phyloP scores from a whole-genome alignment of 2,797 vertebrate species.

The Pseudochaenichthys georgianus region DNA sequence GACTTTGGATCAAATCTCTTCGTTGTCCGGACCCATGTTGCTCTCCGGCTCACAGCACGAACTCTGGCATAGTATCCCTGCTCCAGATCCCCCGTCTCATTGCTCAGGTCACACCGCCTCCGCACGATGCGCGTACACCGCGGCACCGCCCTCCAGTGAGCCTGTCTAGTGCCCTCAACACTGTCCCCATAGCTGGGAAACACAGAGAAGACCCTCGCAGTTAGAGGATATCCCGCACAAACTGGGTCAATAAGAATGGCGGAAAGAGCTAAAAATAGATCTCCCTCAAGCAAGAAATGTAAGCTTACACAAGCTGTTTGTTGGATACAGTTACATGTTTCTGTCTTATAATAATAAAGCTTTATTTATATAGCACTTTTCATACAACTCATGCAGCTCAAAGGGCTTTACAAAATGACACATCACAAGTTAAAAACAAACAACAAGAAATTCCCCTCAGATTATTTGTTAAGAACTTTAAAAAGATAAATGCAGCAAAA shows the following conservation, averaged over 20 bases:
- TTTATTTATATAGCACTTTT: too few relatives aligned
- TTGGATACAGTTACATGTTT: constrained; percentile 22
- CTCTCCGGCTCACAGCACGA: constrained; percentile 44
- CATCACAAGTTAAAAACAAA: too few relatives aligned
- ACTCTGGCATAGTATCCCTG: constrained; percentile 78
- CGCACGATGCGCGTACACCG: constrained; percentile 56
- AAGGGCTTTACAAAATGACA: too few relatives aligned
- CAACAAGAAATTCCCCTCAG: too few relatives aligned
- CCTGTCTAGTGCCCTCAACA: constrained; percentile 15
- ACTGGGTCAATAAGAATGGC: neutral
- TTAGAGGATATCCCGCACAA: neutral
- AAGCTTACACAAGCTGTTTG: neutral
- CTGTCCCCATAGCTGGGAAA: constrained; percentile 80
- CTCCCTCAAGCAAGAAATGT: constrained; percentile 11
- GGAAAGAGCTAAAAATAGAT: neutral
- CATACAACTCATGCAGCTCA: too few relatives aligned
- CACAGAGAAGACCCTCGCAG: constrained; percentile 6
- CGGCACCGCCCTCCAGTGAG: constrained; percentile 70
- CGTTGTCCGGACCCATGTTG: constrained; percentile 65
- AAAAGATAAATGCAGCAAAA: too few relatives aligned
- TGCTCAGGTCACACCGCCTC: constrained; percentile 80
- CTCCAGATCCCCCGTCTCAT: constrained; percentile 69
- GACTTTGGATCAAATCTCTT: constrained; percentile 73
- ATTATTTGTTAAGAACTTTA: too few relatives aligned
- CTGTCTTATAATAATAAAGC: neutral